phyloP scores from a whole-genome alignment of 2,888 invertebrate species.

The Ypsolopha scabrella region DNA sequence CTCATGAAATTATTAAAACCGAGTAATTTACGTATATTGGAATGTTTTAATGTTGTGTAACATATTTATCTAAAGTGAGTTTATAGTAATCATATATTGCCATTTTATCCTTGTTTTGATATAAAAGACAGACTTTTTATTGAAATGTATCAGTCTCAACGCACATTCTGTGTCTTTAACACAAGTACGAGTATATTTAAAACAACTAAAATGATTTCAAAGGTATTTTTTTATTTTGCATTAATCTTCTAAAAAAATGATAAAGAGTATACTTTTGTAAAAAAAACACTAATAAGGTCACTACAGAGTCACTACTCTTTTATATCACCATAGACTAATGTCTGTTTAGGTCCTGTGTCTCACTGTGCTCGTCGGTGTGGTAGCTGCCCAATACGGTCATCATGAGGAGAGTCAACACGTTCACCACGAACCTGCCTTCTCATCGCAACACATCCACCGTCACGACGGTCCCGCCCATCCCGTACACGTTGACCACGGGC shows the following conservation, averaged over 20 bases:
- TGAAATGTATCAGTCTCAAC: conserved; percentile 42
- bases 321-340: no score
- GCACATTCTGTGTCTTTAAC: conserved; percentile 19
- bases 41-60: conserved; percentile 6
- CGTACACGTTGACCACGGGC: conserved; percentile 15
- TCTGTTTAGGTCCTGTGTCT: conserved; percentile 24
- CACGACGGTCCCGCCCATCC: conserved; percentile 37
- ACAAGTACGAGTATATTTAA: conserved; percentile 18
- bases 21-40: conserved; percentile 21
- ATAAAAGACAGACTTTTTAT: conserved; percentile 48
- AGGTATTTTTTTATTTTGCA: conserved; percentile 27
- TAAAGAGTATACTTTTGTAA: no score
- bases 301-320: no score
- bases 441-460: conserved; percentile 44
- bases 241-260: no score
- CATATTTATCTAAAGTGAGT: conserved; percentile 39
- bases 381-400: conserved; percentile 29
- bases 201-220: conserved; percentile 40
- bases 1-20: conserved; percentile 44
- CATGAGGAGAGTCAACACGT: conserved; percentile 12
- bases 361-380: conserved; percentile 27
- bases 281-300: no score
- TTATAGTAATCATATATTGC: conserved; percentile 47
- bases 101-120: conserved; percentile 40
- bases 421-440: conserved; percentile 42